Evolutionary conservation across 2,888 invertebrate genomes (phyloP).

Genomic region (Acanthococcus lagerstroemiae): DNA sequence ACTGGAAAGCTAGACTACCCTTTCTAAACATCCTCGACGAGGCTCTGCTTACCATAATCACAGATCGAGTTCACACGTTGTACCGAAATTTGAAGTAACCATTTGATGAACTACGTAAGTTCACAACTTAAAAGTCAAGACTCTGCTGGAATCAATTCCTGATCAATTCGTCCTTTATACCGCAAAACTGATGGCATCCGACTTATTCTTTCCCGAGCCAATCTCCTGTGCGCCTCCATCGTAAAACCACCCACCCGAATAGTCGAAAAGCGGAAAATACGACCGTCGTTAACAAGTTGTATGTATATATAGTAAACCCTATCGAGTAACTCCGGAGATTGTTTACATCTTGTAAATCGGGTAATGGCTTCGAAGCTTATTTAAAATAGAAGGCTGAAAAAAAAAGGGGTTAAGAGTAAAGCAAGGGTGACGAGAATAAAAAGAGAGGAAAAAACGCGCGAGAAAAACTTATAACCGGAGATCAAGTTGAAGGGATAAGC

Average conservation of each 20-base stretch:
- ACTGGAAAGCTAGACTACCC: no score
- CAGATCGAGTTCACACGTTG: no score
- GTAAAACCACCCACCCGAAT: background rate
- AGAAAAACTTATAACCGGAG: constrained; percentile 13
- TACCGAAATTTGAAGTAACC: no score
- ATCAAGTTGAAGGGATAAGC: constrained; percentile 23
- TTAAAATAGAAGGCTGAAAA: constrained; percentile 21
- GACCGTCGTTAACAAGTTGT: constrained; percentile 30
- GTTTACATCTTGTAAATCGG: constrained; percentile 31
- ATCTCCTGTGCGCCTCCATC: background rate
- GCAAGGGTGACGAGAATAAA: constrained; percentile 6
- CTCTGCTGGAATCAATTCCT: no score
- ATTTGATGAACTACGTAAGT: no score
- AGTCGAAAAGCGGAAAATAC: constrained; percentile 22
- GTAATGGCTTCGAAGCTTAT: constrained; percentile 31
- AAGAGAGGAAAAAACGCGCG: background rate
- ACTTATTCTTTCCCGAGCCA: no score
- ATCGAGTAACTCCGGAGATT: constrained; percentile 17
- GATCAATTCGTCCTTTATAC: no score
- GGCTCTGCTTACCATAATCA: no score
- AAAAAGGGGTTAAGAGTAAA: constrained; percentile 27
- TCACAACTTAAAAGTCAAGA: no score
- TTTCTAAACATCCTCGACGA: no score
- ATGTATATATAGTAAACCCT: constrained; percentile 7
- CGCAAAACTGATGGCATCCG: no score